Conservation (phyloP, 2,888 invertebrate species). For the Polyommatus iphigenia region DNA sequence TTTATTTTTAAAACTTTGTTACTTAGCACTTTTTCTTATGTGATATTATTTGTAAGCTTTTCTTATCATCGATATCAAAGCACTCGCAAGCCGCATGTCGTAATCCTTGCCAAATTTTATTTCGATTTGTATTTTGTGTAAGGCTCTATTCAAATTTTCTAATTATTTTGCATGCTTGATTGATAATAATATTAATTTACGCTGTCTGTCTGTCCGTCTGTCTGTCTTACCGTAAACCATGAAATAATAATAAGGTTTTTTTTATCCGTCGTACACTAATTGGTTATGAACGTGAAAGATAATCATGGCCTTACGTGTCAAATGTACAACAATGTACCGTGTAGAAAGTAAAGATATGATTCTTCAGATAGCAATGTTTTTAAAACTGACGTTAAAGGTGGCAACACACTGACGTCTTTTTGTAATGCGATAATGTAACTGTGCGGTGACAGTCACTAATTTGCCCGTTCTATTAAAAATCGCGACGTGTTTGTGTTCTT, state of each 20-base stretch:
- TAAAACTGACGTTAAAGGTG: background rate
- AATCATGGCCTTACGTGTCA: conserved; percentile 24
- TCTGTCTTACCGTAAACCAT: too few species aligned
- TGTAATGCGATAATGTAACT: background rate
- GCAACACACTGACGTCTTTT: background rate
- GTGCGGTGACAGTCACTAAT: background rate
- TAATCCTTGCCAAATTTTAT: background rate
- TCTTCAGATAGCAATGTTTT: conserved; percentile 27
- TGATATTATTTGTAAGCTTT: background rate
- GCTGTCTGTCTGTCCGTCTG: too few species aligned
- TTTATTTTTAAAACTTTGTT: background rate
- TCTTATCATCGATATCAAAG: background rate
- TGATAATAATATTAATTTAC: too few species aligned
- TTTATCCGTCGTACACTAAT: background rate
- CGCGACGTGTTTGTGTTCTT: background rate
- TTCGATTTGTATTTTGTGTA: background rate
- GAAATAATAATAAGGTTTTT: too few species aligned
- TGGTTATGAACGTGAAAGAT: conserved; percentile 23
- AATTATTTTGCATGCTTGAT: too few species aligned
- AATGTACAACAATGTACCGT: conserved; percentile 22
- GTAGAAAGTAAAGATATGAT: conserved; percentile 31
- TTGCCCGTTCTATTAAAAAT: too few species aligned
- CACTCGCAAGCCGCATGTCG: too few species aligned
- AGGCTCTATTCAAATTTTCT: too few species aligned
- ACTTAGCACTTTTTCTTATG: background rate